Percentiles rank a stretch among this genome's conserved stretches.
phyloP scores from a whole-genome alignment of 2,797 vertebrate species.

The Adrianichthys oophorus region DNA sequence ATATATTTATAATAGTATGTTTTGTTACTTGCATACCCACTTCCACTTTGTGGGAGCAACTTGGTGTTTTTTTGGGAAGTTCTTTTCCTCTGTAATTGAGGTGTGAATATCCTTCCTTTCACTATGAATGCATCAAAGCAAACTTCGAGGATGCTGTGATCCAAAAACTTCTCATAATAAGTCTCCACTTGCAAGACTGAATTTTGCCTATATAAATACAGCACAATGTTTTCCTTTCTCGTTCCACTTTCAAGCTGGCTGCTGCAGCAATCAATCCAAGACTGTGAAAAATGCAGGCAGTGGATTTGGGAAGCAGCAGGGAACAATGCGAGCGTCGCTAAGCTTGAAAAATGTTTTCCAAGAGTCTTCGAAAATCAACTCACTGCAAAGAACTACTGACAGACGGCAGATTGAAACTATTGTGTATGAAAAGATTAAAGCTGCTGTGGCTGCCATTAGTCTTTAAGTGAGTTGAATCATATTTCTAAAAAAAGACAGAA shows the following conservation, averaged over 20 bases:
- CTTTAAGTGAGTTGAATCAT: conserved; percentile 43
- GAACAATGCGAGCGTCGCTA: conserved; percentile 49
- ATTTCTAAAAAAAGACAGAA: conserved; percentile 20
- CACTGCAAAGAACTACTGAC: conserved; percentile 48
- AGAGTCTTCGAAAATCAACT: conserved; percentile 40
- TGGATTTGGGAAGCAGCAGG: conserved; percentile 55
- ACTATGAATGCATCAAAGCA: conserved; percentile 31
- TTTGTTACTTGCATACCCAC: no score
- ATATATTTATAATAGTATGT: no score
- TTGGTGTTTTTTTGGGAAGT: not conserved
- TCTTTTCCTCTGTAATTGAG: not conserved
- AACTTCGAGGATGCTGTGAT: conserved; percentile 31
- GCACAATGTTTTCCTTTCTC: conserved; percentile 52
- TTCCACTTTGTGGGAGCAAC: not conserved
- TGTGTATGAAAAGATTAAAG: conserved; percentile 57
- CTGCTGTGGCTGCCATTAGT: conserved; percentile 38
- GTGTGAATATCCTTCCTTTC: conserved; percentile 7
- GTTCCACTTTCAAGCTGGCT: conserved; percentile 54
- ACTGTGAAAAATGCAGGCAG: conserved; percentile 49
- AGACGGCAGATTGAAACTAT: conserved; percentile 61
- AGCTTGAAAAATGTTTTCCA: conserved; percentile 65
- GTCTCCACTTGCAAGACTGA: conserved; percentile 45
- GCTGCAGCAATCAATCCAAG: conserved; percentile 62
- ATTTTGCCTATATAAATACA: conserved; percentile 53
- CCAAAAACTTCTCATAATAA: conserved; percentile 50